A percentile compares a stretch with the other conserved stretches of the same genome.
Evolutionary conservation across 2,113 vertebrate genomes (phyloP).

Genomic region (Phalacrocorax pelagicus): DNA sequence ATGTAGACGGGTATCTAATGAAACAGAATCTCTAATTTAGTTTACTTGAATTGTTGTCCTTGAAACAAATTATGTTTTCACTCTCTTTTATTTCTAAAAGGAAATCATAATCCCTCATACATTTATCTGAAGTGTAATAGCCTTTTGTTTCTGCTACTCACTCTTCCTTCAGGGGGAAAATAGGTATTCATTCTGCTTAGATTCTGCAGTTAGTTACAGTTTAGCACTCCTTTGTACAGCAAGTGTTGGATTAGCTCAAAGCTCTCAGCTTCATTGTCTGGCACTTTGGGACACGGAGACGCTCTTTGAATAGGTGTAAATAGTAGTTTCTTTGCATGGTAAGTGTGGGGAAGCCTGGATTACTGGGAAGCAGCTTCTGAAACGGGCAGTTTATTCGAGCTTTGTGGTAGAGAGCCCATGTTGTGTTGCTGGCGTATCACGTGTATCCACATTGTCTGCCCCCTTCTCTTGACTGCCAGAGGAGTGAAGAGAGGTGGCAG

Average conservation of each 20-base stretch:
- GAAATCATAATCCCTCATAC: not conserved
- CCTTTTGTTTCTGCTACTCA: not conserved
- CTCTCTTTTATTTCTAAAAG: not conserved
- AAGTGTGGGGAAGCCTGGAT: not conserved
- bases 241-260: not conserved
- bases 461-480: not conserved
- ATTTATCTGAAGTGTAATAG: not conserved
- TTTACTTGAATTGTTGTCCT: not conserved
- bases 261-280: not conserved
- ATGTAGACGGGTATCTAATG: not conserved
- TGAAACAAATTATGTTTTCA: slow-evolving; percentile 2
- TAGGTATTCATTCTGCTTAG: not conserved
- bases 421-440: no score
- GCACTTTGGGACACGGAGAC: not conserved
- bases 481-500: not conserved
- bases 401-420: not conserved
- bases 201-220: not conserved
- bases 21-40: slow-evolving; percentile 6
- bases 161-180: not conserved
- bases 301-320: not conserved
- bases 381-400: not conserved
- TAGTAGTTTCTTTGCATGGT: not conserved
- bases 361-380: not conserved
- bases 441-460: not conserved
- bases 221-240: not conserved